These are phyloP conservation scores for Falco novaeseelandiae DNA, from an alignment of 2,797 vertebrate species.

Conservation along the genomic window DNA sequence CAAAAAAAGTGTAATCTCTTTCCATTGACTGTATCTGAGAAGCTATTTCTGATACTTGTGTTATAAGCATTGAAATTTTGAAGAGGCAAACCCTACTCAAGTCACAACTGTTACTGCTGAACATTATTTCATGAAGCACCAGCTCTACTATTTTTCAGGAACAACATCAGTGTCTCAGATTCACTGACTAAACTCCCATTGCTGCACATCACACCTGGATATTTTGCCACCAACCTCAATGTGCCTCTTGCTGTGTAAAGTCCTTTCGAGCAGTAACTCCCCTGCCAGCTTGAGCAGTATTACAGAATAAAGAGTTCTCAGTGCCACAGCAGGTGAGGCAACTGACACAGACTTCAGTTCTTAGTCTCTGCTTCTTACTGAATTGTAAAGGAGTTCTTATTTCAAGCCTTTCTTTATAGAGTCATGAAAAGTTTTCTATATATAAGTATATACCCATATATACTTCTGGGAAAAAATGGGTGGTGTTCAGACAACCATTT, in stretches of 20 bases:
- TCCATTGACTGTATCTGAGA: neutral
- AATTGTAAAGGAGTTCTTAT: conserved; percentile 45
- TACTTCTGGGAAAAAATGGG: neutral
- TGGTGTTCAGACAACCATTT: neutral
- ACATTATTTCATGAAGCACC: neutral
- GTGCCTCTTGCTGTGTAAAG: conserved; percentile 43
- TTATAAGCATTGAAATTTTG: neutral
- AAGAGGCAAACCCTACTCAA: neutral
- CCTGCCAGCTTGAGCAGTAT: conserved; percentile 16
- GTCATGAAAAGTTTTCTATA: neutral
- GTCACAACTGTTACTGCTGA: neutral
- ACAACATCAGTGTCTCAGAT: neutral
- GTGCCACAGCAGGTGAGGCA: conserved; percentile 51
- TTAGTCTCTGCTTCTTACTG: neutral
- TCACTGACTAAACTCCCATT: neutral
- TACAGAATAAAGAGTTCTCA: conserved; percentile 39
- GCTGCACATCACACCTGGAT: conserved; percentile 7
- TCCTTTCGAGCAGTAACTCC: conserved; percentile 40
- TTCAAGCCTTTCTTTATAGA: neutral
- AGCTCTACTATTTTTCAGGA: neutral
- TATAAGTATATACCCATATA: neutral
- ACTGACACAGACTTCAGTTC: conserved; percentile 43
- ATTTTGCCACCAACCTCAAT: conserved; percentile 49
- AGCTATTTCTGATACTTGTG: neutral
- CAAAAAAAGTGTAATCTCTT: neutral